phyloP scores from a whole-genome alignment of 2,888 invertebrate genomes.

The Cylloceria caligata region DNA sequence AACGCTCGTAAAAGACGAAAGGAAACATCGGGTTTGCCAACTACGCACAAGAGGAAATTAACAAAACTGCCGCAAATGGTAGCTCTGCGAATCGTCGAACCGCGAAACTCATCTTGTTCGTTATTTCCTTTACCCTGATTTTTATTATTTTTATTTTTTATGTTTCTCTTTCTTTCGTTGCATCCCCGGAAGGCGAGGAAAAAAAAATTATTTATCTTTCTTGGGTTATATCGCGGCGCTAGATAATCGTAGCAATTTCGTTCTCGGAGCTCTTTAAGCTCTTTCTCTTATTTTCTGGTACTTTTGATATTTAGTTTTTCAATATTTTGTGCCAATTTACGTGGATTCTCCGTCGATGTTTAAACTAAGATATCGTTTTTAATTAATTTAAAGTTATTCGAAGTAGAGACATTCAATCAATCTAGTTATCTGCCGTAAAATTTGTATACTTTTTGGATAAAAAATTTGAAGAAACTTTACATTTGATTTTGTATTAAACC shows the following conservation, averaged over 20 bases:
- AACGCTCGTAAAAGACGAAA: conserved; percentile 65
- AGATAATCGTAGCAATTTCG: conserved; percentile 31
- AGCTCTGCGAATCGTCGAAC: conserved; percentile 69
- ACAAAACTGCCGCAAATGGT: conserved; percentile 77
- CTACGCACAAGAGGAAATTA: conserved; percentile 72
- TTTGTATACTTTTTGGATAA: no score
- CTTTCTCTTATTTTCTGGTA: conserved; percentile 8
- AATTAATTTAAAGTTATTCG: no score
- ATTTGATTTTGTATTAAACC: no score
- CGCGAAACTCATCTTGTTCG: conserved; percentile 64
- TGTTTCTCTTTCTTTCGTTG: background rate
- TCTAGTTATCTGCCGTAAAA: no score
- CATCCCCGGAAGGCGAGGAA: conserved; percentile 8
- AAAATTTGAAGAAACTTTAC: no score
- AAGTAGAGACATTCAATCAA: no score
- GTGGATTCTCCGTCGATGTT: no score
- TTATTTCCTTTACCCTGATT: conserved; percentile 9
- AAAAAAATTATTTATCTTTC: conserved; percentile 52
- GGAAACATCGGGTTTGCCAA: conserved; percentile 26
- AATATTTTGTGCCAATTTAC: conserved; percentile 1
- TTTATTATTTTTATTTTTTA: conserved; percentile 25
- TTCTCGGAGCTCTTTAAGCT: background rate
- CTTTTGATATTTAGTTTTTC: conserved; percentile 7
- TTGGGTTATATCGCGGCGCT: conserved; percentile 5
- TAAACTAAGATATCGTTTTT: no score